A percentile compares a stretch with the other conserved stretches of the same genome.
Evolutionary conservation across 2,888 invertebrate genomes (phyloP).

Genomic region (Drosophila pegasa): DNA sequence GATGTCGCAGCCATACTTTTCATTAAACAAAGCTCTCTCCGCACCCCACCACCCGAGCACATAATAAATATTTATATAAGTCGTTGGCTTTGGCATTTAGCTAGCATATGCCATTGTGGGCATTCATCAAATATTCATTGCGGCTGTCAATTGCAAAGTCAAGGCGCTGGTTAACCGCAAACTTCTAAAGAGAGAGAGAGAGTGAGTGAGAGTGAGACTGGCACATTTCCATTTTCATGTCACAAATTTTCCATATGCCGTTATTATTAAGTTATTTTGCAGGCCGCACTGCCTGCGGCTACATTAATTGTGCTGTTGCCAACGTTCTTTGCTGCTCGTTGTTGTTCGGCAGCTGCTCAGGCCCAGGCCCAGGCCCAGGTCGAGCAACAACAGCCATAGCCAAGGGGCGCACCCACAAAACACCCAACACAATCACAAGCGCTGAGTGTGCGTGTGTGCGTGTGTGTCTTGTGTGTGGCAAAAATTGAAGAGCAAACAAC

Average conservation of each 20-base stretch:
- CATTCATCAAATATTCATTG: constrained; percentile 37
- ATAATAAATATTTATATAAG: constrained; percentile 31
- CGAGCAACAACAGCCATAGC: constrained; percentile 20
- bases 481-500: constrained; percentile 77
- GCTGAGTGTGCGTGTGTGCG: constrained; percentile 33
- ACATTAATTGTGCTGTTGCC: constrained; percentile 70
- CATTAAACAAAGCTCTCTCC: background rate
- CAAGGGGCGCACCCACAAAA: constrained; percentile 33
- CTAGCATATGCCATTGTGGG: constrained; percentile 42
- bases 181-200: constrained; percentile 7
- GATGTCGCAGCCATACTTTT: constrained; percentile 8
- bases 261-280: constrained; percentile 71
- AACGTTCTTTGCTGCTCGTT: constrained; percentile 38
- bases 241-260: constrained; percentile 74
- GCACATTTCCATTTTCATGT: constrained; percentile 48
- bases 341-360: constrained; percentile 72
- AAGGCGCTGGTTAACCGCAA: constrained; percentile 44
- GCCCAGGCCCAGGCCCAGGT: constrained; percentile 35
- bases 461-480: constrained; percentile 43
- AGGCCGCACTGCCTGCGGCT: constrained; percentile 46
- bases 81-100: constrained; percentile 16
- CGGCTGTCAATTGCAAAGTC: constrained; percentile 48
- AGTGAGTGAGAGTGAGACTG: constrained; percentile 1
- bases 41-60: background rate
- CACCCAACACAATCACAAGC: constrained; percentile 29